phyloP scores from a whole-genome alignment of 2,888 invertebrate genomes.

The Heteropelma amictum region DNA sequence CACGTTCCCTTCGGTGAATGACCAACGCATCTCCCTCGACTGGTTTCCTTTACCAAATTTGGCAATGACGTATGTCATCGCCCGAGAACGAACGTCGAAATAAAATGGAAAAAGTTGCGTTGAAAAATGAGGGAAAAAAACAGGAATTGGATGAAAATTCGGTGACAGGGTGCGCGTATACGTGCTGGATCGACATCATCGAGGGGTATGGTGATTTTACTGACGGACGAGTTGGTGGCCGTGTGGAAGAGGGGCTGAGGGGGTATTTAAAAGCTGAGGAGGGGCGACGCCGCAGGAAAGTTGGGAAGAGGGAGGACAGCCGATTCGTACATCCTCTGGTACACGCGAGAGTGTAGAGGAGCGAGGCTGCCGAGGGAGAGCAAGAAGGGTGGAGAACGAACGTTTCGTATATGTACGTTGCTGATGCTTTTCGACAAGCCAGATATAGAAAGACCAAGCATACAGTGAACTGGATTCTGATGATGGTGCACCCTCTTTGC shows the following conservation, averaged over 20 bases:
- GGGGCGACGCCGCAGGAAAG: conserved; percentile 38
- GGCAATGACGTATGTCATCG: too few species aligned
- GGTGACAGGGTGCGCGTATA: conserved; percentile 35
- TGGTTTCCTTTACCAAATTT: too few species aligned
- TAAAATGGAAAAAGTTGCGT: neutral
- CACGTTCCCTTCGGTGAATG: neutral
- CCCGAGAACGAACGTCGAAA: too few species aligned
- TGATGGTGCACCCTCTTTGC: conserved; percentile 29
- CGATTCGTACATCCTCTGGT: conserved; percentile 28
- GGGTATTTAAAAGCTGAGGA: conserved; percentile 32
- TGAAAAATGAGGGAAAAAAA: conserved; percentile 14
- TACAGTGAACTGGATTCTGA: conserved; percentile 47
- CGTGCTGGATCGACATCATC: conserved; percentile 56
- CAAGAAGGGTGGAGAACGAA: conserved; percentile 56
- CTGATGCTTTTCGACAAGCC: conserved; percentile 59
- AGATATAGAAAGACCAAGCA: conserved; percentile 13
- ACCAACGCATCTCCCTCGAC: too few species aligned
- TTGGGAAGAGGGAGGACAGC: conserved; percentile 39
- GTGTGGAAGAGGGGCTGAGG: neutral
- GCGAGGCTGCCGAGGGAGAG: conserved; percentile 33
- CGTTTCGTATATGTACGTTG: conserved; percentile 61
- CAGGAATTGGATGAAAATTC: conserved; percentile 32
- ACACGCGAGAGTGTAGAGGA: conserved; percentile 34
- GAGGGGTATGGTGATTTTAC: conserved; percentile 59
- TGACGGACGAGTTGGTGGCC: conserved; percentile 53